These are phyloP conservation scores for Lucinisca nassula DNA, from an alignment of 2,888 invertebrate species.

Conservation along the genomic window DNA sequence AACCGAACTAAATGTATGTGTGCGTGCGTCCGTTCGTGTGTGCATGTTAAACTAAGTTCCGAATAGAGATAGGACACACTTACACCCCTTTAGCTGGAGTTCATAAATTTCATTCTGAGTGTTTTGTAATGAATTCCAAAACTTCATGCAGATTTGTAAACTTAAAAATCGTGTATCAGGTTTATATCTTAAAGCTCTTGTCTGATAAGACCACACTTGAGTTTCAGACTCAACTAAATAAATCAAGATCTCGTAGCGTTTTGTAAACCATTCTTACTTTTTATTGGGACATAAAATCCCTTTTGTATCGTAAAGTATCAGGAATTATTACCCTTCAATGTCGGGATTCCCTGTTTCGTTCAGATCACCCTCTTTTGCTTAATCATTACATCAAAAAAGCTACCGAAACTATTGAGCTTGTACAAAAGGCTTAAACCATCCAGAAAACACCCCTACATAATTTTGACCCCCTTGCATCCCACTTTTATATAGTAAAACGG, in stretches of 20 bases:
- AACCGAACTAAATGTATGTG: too few relatives aligned
- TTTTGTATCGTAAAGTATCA: constrained; percentile 40
- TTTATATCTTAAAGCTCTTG: background rate
- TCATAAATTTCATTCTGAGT: too few relatives aligned
- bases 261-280: constrained; percentile 58
- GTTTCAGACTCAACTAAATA: constrained; percentile 18
- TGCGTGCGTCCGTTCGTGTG: too few relatives aligned
- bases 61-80: too few relatives aligned
- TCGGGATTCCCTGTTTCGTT: background rate
- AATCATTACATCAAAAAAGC: background rate
- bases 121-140: background rate
- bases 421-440: too few relatives aligned
- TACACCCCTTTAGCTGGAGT: too few relatives aligned
- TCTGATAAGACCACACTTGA: constrained; percentile 16
- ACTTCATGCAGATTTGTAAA: background rate
- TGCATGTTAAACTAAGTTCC: too few relatives aligned
- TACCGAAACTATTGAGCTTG: background rate
- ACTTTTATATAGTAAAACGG: too few relatives aligned
- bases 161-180: background rate
- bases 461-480: too few relatives aligned
- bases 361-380: background rate
- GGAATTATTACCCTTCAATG: constrained; percentile 42
- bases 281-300: constrained; percentile 64
- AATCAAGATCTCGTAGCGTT: constrained; percentile 66
- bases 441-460: too few relatives aligned